These are phyloP conservation scores for Kryptolebias ocellatus DNA, from an alignment of 2,797 vertebrate species.

Conservation along the genomic window DNA sequence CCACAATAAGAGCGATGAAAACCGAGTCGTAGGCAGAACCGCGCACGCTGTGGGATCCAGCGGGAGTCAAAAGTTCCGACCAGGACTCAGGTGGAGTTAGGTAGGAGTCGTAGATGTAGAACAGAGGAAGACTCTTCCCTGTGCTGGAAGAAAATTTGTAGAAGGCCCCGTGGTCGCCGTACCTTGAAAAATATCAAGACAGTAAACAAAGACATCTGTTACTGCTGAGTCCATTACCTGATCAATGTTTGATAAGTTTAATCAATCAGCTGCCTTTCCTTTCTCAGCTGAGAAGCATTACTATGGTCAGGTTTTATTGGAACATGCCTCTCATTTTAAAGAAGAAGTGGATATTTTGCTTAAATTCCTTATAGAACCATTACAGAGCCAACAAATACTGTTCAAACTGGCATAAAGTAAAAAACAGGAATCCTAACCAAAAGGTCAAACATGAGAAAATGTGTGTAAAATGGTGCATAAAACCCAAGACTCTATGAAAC, in stretches of 20 bases:
- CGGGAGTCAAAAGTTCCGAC: slow-evolving; percentile 85
- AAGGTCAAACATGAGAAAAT: neutral
- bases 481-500: no score
- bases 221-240: neutral
- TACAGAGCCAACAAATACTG: neutral
- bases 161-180: slow-evolving; percentile 88
- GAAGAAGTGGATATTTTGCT: neutral
- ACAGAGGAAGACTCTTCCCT: slow-evolving; percentile 87
- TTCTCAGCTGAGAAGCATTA: no score
- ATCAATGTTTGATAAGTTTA: no score
- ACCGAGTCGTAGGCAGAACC: slow-evolving; percentile 86
- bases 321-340: no score
- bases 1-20: slow-evolving; percentile 88
- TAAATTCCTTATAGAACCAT: neutral
- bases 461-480: no score
- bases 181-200: slow-evolving; percentile 70
- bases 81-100: slow-evolving; percentile 88
- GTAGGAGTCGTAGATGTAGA: slow-evolving; percentile 93
- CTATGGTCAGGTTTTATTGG: no score
- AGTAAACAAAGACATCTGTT: neutral
- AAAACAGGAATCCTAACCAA: neutral
- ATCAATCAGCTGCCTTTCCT: no score
- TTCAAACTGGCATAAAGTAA: neutral
- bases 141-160: slow-evolving; percentile 86
- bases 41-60: slow-evolving; percentile 86